Conservation (phyloP, 2,797 vertebrate species). For the Eulemur albifrons region DNA sequence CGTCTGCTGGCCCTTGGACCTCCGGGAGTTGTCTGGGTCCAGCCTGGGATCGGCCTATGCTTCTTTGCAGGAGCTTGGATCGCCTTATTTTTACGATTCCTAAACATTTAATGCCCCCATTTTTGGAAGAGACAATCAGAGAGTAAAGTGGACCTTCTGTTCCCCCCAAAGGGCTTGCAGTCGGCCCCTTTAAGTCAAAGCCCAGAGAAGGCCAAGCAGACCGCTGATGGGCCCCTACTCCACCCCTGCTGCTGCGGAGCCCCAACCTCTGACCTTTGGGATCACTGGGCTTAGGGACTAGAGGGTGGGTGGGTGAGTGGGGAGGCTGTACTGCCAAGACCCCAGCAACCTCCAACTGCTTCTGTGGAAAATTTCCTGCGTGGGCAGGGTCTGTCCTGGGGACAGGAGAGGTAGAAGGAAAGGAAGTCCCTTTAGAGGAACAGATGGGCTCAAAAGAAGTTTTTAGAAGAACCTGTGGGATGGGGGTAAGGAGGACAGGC, state of each 20-base stretch:
- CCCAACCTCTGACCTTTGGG: not conserved
- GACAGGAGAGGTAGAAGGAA: not conserved
- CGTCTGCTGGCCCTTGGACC: not conserved
- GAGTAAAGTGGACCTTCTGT: not conserved
- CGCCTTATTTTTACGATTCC: not conserved
- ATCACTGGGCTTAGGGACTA: not conserved
- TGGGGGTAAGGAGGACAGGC: not conserved
- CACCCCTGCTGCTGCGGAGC: not conserved
- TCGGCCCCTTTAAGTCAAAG: not conserved
- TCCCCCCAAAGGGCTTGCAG: not conserved
- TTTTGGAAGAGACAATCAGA: not conserved
- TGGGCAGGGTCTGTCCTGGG: not conserved
- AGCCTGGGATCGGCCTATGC: not conserved
- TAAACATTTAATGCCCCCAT: not conserved
- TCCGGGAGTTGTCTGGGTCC: not conserved
- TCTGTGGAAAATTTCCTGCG: not conserved
- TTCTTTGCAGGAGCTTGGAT: not conserved
- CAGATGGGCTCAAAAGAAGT: not conserved
- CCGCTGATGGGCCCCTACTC: too few relatives aligned
- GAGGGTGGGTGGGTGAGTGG: not conserved
- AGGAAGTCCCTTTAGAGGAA: not conserved
- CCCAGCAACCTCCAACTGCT: not conserved
- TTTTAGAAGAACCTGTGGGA: not conserved
- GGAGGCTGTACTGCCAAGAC: not conserved
- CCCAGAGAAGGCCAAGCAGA: not conserved